Base-by-base conservation (phyloP, 2,888 invertebrate species). In the Cantharis lateralis region DNA sequence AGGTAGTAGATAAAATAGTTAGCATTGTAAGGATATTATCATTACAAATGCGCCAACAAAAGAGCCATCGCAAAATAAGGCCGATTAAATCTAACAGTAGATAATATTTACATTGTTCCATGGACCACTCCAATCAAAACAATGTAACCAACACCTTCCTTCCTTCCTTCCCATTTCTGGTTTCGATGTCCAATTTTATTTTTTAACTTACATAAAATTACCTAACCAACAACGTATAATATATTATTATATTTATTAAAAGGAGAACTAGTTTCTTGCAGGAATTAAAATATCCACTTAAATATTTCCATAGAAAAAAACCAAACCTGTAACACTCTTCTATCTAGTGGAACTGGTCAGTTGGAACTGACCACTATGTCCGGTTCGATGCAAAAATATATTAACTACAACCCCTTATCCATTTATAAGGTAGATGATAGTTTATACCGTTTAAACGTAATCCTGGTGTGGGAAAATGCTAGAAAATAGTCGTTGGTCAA, bases 21-120 rank as follows among this genome's bases (percentile, higher is more conserved):
- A 32, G 72, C 68, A 72, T 75, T 76, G 62, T 66, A 48, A 24
- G 10, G 64, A 74, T 74, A 85, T 84, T 84, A 83, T 83, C 82
- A 85, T 85, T 85, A 86, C 85, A 85, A 83, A 82, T 78, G 80
- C 81, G 80, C 70, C 70, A 70, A 85, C 84, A 85, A 86, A 82
- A 82, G 85, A 84, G 84, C 70, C 74, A 75, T 72, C 83, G 82
- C 82, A 82, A 83, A 84, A 85, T 84, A 81, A 78, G 81, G 80
- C 74, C 68, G 70, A 73, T 73, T 66, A 73, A 26, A 20, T 62
- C 62, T 48, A 15, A n/a, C n/a, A n/a, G n/a, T n/a, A n/a, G n/a
- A n/a, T n/a, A n/a, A 71, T 70, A 68, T 70, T 79, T 76, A 79
- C 79, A 79, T 82, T 82, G 78, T 73, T 68, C 81, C 76, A 81